Evolutionary conservation across 2,888 invertebrate genomes (phyloP).

Genomic region (Epsilonema sp.): DNA sequence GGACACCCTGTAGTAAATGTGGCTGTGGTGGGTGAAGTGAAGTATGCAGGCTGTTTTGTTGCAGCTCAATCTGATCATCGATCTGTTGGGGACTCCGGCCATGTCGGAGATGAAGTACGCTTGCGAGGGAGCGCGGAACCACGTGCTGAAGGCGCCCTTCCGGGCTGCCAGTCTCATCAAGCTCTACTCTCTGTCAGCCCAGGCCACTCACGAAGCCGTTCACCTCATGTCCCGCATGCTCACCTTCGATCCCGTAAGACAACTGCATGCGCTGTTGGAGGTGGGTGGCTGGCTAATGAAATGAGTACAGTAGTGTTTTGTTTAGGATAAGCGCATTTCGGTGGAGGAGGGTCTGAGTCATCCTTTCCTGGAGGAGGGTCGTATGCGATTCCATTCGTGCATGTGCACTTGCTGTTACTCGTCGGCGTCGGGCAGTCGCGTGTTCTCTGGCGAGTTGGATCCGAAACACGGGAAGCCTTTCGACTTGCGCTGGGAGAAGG

Average conservation of each 20-base stretch:
- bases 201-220: slow-evolving; percentile 92
- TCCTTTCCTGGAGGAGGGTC: slow-evolving; percentile 90
- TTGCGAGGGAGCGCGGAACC: slow-evolving; percentile 77
- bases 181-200: slow-evolving; percentile 70
- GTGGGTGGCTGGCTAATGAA: no score
- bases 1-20: no score
- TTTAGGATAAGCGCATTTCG: slow-evolving; percentile 45
- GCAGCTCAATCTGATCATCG: slow-evolving; percentile 84
- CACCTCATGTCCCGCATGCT: slow-evolving; percentile 91
- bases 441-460: slow-evolving; percentile 12
- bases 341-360: slow-evolving; percentile 86
- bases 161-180: slow-evolving; percentile 45
- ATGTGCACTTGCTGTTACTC: slow-evolving; percentile 86
- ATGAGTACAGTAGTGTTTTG: no score
- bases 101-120: slow-evolving; percentile 89
- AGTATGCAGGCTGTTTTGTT: neutral
- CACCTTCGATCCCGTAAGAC: slow-evolving; percentile 80
- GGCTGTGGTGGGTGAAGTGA: neutral
- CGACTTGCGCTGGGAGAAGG: slow-evolving; percentile 89
- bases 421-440: slow-evolving; percentile 8
- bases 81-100: slow-evolving; percentile 82
- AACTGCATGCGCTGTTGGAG: neutral
- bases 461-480: slow-evolving; percentile 48
- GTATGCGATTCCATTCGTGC: slow-evolving; percentile 94
- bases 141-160: slow-evolving; percentile 66